Evolutionary conservation across 1,140 invertebrate genomes (phyloP).

Genomic region (Drosophila cardini): DNA sequence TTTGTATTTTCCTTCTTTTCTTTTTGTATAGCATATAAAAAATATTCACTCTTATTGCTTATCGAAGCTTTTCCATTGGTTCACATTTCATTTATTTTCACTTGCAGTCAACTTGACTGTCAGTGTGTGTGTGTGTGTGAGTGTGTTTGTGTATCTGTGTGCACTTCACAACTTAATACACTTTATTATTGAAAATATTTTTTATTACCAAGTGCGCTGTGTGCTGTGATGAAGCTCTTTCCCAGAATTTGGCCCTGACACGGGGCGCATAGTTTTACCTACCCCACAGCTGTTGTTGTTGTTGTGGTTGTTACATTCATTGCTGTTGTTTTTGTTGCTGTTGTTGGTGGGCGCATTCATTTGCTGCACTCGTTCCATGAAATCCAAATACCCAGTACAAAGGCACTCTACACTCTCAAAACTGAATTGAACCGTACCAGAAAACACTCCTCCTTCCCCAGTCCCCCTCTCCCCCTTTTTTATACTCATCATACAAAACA

Average conservation of each 20-base stretch:
- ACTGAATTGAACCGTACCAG: constrained; percentile 25
- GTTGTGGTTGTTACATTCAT: constrained; percentile 8
- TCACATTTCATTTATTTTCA: constrained; percentile 83
- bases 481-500: constrained; percentile 16
- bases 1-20: constrained; percentile 61
- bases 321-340: constrained; percentile 35
- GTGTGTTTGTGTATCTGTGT: constrained; percentile 43
- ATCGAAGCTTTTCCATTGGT: constrained; percentile 78
- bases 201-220: constrained; percentile 76
- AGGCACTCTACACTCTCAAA: constrained; percentile 31
- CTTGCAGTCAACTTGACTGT: constrained; percentile 49
- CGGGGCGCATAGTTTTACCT: constrained; percentile 59
- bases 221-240: constrained; percentile 31
- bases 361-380: constrained; percentile 73
- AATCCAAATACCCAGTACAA: constrained; percentile 70
- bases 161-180: constrained; percentile 83
- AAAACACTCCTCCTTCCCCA: neutral
- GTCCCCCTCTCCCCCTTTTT: neutral
- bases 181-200: constrained; percentile 84
- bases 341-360: constrained; percentile 66
- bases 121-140: constrained; percentile 18
- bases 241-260: constrained; percentile 74
- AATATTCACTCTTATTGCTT: constrained; percentile 76
- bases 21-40: constrained; percentile 54
- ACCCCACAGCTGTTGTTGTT: constrained; percentile 21